A percentile compares a stretch with the other conserved stretches of the same genome.
These are phyloP conservation scores for Microtus montanus DNA, from an alignment of 2,113 vertebrate genomes.

Conservation along the genomic window DNA sequence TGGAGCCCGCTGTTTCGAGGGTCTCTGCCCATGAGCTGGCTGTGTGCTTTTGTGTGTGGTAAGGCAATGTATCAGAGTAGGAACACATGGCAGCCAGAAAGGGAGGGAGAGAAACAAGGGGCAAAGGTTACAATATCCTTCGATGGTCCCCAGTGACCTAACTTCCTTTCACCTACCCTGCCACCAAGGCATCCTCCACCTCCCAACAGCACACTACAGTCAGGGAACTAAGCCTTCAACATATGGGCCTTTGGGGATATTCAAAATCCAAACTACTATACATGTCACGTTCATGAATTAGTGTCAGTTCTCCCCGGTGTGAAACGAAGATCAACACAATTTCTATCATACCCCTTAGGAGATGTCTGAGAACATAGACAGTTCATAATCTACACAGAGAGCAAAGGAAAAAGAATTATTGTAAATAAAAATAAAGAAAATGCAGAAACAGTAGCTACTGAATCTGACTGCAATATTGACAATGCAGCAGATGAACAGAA, in stretches of 20 bases:
- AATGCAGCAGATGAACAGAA: background rate
- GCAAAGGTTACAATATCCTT: background rate
- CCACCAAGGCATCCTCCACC: background rate
- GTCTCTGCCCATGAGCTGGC: background rate
- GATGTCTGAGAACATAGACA: background rate
- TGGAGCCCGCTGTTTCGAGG: background rate
- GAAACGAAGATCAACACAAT: slow-evolving; percentile 3
- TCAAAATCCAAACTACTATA: background rate
- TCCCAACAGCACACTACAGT: background rate
- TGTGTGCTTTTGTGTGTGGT: background rate
- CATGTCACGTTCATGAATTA: background rate
- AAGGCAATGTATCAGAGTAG: background rate
- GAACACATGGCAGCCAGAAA: background rate
- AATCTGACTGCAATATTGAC: background rate
- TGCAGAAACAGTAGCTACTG: background rate
- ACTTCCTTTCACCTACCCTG: background rate
- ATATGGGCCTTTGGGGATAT: background rate
- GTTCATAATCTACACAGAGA: slow-evolving; percentile 1
- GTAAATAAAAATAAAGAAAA: background rate
- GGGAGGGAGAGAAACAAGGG: background rate
- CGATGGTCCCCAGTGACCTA: background rate
- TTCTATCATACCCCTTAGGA: background rate
- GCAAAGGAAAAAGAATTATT: background rate
- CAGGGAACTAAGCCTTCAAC: background rate
- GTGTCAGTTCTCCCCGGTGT: background rate